Evolutionary conservation across 2,888 invertebrate genomes (phyloP), one percentile per base, ranked within the genome.

Genomic region (Portevinia maculata): DNA sequence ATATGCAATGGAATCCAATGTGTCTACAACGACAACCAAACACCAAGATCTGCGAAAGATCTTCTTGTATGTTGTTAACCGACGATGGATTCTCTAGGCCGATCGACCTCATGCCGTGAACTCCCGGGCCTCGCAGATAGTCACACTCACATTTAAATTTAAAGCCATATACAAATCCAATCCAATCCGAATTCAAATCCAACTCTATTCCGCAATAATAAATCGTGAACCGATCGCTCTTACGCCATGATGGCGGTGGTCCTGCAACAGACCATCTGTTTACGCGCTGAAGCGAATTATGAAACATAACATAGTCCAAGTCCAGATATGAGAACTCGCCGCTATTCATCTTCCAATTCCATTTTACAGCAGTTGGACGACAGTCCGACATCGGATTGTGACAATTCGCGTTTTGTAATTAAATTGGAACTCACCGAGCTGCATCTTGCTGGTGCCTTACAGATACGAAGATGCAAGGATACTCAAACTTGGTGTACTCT

Each of bases 31-130:
- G 44, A 60, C 53, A 19, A 46, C 46, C 24, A 9, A 28, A 11
- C 44, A 19, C 1, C 44, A 30, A 67, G 67, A 67, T 55, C 65
- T 53, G 64, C 30, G 13, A 17, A 57, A 64, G 73, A 78, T 71
- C 70, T 62, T 60, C 62, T 62, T 30, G 71, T 39, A 60, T 44
- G 24, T 52, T 32, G 50, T 53, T 24, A 44, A 17, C 32, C 11
- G 34, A 7, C 37, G 53, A 60, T 37, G 41, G 69, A 79, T 75
- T 81, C 76, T 70, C 52, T 59, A 64, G 75, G 79, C 57, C 44
- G 70, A 53, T 46, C 81, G 81, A 81, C 81, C 81, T 81, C 81
- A 81, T 81, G 81, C 70, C 81, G 81, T 81, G 76, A 81, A 81
- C 81, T 70, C 79, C 32, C 62, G 46, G 69, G 39, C 67, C 32